Evolutionary conservation across 2,888 invertebrate species (phyloP).

Genomic region (Tanytarsus gracilentus): DNA sequence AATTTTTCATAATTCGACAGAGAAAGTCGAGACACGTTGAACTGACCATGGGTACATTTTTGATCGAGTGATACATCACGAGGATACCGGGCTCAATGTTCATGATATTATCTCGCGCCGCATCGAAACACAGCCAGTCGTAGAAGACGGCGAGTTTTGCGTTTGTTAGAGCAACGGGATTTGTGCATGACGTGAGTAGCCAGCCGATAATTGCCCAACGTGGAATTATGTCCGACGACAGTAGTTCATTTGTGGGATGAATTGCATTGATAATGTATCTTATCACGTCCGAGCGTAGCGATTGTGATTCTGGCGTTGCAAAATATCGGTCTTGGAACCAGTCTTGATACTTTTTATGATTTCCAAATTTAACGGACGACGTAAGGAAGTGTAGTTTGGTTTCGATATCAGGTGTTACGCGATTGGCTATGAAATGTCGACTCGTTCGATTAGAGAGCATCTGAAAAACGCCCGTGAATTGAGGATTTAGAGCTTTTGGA

Average conservation of each 20-base stretch:
- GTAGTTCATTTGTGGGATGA: conserved; percentile 59
- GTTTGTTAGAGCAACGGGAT: conserved; percentile 56
- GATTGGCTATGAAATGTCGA: conserved; percentile 49
- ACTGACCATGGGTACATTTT: conserved; percentile 56
- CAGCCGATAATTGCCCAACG: conserved; percentile 64
- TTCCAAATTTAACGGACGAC: conserved; percentile 52
- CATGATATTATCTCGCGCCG: conserved; percentile 59
- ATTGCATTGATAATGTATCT: conserved; percentile 60
- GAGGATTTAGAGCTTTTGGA: conserved; percentile 51
- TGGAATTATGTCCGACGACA: conserved; percentile 59
- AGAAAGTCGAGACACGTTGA: conserved; percentile 58
- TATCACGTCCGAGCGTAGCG: conserved; percentile 58
- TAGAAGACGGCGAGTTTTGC: conserved; percentile 59
- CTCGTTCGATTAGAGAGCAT: conserved; percentile 53
- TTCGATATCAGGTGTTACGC: conserved; percentile 59
- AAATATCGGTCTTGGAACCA: conserved; percentile 63
- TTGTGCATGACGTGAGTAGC: conserved; percentile 58
- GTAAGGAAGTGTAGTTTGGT: conserved; percentile 55
- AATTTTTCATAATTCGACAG: conserved; percentile 51
- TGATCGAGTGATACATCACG: conserved; percentile 60
- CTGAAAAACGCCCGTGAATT: conserved; percentile 55
- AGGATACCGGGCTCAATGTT: conserved; percentile 61
- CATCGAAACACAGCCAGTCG: conserved; percentile 63
- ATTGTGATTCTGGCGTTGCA: conserved; percentile 57
- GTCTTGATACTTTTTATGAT: conserved; percentile 59